Conservation (phyloP, 37 sponge, comb jelly and placozoan genomes). For the Cladorhizidae sp. region DNA sequence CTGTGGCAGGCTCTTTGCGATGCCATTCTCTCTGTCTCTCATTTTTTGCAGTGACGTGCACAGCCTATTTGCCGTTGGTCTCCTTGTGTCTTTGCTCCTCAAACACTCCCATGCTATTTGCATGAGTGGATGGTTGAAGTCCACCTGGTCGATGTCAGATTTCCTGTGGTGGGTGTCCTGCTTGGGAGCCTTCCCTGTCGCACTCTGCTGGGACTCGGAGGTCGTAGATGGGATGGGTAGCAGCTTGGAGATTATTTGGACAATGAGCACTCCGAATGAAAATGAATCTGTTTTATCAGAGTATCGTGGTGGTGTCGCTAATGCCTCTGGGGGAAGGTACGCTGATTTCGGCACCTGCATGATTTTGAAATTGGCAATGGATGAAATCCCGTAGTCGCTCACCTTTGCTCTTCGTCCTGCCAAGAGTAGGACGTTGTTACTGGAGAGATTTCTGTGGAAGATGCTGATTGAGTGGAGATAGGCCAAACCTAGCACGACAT, state of each 20-base stretch:
- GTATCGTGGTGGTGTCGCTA: background rate
- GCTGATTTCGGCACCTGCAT: background rate
- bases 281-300: background rate
- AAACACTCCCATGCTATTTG: background rate
- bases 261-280: background rate
- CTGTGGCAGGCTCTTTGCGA: no score
- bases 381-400: background rate
- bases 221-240: background rate
- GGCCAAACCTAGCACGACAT: constrained; percentile 37
- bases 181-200: background rate
- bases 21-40: background rate
- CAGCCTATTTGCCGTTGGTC: background rate
- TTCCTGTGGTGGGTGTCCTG: background rate
- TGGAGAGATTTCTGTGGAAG: constrained; percentile 63
- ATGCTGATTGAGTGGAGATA: constrained; percentile 76
- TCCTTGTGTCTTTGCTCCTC: background rate
- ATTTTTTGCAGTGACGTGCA: background rate
- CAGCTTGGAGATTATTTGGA: background rate
- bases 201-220: background rate
- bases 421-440: constrained; percentile 60
- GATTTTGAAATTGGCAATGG: background rate
- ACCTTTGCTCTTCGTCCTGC: background rate
- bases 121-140: background rate
- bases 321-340: constrained; percentile 6
- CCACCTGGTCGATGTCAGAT: background rate